Base-by-base conservation (phyloP, 1,140 invertebrate species). In the Xylocopa sonorina region DNA sequence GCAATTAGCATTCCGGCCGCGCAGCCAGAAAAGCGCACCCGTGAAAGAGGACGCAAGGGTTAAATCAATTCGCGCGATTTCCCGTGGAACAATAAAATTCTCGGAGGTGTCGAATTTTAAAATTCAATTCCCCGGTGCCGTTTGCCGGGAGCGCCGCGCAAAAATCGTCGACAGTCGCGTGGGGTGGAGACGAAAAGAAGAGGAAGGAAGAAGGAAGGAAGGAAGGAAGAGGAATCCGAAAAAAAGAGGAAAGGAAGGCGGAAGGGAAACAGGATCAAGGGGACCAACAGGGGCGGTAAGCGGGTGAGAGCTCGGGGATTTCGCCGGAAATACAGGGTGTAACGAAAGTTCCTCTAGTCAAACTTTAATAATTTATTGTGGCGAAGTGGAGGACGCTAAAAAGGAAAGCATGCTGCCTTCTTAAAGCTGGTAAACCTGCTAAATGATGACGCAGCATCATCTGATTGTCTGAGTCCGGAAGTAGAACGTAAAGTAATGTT, bases 31-130 rank as follows among this genome's bases (percentile, higher is more conserved):
- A 10, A 21, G 2, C 2, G 27, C 0, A 55, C n/a, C n/a, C n/a
- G 50, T 12, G 1, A 50, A 24, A 55, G 29, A 12, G 12, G 24
- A 24, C 46, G 72, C 48, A 75, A 74, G 72, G 50, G 73, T 69
- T 77, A 69, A 77, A 77, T 77, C 76, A 63, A 72, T 78, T 78
- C 38, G 57, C 48, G 34, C 57, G 67, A 68, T 53, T n/a, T 72
- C 66, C 27, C 38, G 10, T 14, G 75, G 32, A 77, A 77, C 75
- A 71, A 71, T 77, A 69, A 77, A 69, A 77, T 71, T 77, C 66
- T 43, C 27, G 21, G 51, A 41, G 63, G 63, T 68, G 74, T 76
- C 74, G 75, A 78, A 78, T 78, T 78, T 78, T 78, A 78, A 78
- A 78, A 78, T 78, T 78, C 75, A 71, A 78, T 71, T 41, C 41